Conservation (phyloP, 2,797 vertebrate species). For the Emydoidea blandingii region DNA sequence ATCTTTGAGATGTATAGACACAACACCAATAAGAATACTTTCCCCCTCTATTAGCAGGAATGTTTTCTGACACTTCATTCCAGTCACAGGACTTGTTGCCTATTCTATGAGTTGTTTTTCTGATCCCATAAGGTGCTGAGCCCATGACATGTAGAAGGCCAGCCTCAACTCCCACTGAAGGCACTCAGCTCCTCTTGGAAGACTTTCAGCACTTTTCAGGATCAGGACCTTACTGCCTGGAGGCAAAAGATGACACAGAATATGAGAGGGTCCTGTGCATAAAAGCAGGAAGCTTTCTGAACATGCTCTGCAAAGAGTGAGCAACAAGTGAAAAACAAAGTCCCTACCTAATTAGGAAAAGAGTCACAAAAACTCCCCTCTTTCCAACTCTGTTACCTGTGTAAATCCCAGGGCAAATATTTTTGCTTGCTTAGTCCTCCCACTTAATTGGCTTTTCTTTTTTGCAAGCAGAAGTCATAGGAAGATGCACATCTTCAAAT, state of each 20-base stretch:
- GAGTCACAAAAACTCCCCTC: background rate
- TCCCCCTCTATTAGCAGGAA: fast-evolving
- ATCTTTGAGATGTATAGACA: too few relatives aligned
- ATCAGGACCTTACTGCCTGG: background rate
- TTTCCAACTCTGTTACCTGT: conserved; percentile 8
- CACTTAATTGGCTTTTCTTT: conserved; percentile 70
- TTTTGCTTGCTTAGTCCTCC: conserved; percentile 68
- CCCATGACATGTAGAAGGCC: background rate
- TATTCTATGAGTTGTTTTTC: background rate
- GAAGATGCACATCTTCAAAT: conserved; percentile 72
- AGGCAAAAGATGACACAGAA: background rate
- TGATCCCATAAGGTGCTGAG: background rate
- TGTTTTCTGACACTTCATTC: background rate
- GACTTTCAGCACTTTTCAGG: fast-evolving
- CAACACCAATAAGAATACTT: background rate
- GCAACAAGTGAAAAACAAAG: background rate
- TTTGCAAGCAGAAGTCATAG: conserved; percentile 62
- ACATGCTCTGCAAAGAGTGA: background rate
- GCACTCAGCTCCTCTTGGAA: background rate
- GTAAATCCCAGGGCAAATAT: conserved; percentile 63
- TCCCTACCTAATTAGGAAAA: background rate
- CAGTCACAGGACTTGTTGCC: background rate
- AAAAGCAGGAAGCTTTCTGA: conserved; percentile 3
- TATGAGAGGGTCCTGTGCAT: background rate
- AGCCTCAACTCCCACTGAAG: background rate